Percentiles rank a stretch among this genome's conserved stretches.
Evolutionary conservation across 2,113 vertebrate genomes (phyloP).

Genomic region (Salvator merianae): DNA sequence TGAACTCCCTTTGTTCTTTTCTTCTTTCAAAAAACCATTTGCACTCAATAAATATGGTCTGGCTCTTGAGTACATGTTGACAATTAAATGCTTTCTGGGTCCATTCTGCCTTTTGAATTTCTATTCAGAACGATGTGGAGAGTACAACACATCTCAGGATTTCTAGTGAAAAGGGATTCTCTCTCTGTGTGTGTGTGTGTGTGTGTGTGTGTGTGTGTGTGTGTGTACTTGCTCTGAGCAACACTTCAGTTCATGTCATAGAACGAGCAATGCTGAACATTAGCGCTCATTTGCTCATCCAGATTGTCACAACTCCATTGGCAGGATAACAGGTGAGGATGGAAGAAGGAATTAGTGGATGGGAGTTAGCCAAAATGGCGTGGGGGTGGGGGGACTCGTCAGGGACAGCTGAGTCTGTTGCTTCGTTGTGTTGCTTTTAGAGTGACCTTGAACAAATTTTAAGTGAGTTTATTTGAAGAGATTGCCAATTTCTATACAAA

Average conservation of each 20-base stretch:
- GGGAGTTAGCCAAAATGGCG: neutral
- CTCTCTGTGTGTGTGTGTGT: neutral
- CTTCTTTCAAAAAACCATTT: constrained; percentile 39
- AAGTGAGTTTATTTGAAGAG: neutral
- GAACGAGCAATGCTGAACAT: neutral
- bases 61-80: constrained; percentile 35
- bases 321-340: neutral
- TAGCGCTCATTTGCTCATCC: neutral
- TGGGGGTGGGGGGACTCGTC: neutral
- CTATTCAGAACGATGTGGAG: neutral
- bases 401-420: neutral
- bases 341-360: neutral
- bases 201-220: neutral
- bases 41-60: constrained; percentile 48
- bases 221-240: neutral
- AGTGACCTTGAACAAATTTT: neutral
- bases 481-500: neutral
- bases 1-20: constrained; percentile 63
- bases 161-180: neutral
- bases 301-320: constrained; percentile 13
- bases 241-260: constrained; percentile 16
- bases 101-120: constrained; percentile 10
- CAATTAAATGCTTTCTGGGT: constrained; percentile 57
- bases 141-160: neutral
- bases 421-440: neutral